Percentiles rank a stretch among this genome's conserved stretches.
Evolutionary conservation across 2,888 invertebrate genomes (phyloP).

Genomic region (Aspidiotus rigidus): DNA sequence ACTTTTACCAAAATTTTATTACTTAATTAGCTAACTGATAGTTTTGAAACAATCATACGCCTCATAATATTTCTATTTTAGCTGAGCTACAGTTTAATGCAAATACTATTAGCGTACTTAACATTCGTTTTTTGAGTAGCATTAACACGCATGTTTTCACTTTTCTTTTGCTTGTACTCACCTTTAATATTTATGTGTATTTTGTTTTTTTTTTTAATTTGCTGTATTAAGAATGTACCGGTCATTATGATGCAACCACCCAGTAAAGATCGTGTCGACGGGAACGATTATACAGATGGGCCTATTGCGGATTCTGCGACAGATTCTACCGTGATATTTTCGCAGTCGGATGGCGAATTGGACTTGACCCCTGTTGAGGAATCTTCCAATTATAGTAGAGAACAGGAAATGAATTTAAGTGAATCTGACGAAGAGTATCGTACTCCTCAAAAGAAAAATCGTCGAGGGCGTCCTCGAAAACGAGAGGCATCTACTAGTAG

Average conservation of each 20-base stretch:
- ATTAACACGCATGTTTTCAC: constrained; percentile 24
- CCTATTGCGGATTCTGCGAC: background rate
- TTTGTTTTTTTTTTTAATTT: constrained; percentile 12
- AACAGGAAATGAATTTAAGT: background rate
- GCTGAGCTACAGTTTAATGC: no score
- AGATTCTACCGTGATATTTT: background rate
- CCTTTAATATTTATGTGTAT: constrained; percentile 18
- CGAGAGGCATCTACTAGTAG: constrained; percentile 12
- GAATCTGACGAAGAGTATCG: constrained; percentile 21
- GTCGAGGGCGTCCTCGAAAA: constrained; percentile 6
- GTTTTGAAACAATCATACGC: no score
- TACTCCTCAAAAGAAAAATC: constrained; percentile 10
- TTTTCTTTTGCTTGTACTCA: constrained; percentile 23
- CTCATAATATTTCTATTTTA: no score
- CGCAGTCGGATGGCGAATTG: background rate
- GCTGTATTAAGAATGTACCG: constrained; percentile 20
- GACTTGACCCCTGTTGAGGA: background rate
- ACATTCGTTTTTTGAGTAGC: background rate
- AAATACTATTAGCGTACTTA: no score
- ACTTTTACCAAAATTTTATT: no score
- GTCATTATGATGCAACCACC: background rate
- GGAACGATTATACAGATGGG: background rate
- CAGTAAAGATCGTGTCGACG: background rate
- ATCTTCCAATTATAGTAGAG: background rate
- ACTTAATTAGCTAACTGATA: no score